phyloP scores from a whole-genome alignment of 30 jellyfish, hydroid and myxozoan genomes.

The Morbakka virulenta region DNA sequence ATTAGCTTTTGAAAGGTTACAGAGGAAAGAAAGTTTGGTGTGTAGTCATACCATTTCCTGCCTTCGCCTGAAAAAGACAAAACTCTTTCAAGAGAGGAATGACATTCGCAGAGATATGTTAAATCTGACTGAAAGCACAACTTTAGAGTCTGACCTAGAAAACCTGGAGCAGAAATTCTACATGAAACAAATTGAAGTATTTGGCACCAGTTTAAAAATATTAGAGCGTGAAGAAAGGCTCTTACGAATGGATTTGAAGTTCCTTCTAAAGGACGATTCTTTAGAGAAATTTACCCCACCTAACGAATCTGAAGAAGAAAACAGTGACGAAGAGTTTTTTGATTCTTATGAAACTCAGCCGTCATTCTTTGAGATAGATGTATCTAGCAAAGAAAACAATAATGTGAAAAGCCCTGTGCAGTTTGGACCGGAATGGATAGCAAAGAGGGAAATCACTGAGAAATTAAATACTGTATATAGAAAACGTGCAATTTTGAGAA shows the following conservation, averaged over 20 bases:
- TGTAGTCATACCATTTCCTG: conserved; percentile 36
- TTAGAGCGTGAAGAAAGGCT: conserved; percentile 60
- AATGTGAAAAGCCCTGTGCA: background rate
- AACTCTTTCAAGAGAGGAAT: conserved; percentile 24
- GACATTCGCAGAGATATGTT: conserved; percentile 27
- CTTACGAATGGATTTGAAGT: conserved; percentile 32
- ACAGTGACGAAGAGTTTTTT: conserved; percentile 20
- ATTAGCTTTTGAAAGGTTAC: conserved; percentile 53
- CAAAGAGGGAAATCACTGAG: conserved; percentile 20
- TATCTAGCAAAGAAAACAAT: background rate
- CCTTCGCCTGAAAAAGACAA: conserved; percentile 27
- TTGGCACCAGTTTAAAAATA: conserved; percentile 43
- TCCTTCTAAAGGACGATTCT: conserved; percentile 17
- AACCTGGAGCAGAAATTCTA: conserved; percentile 52
- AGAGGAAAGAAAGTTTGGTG: conserved; percentile 15
- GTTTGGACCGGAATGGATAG: conserved; percentile 9
- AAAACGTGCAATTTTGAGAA: conserved; percentile 79
- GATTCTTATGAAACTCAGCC: background rate
- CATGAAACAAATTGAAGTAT: conserved; percentile 53
- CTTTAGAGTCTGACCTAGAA: conserved; percentile 33
- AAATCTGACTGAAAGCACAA: conserved; percentile 43
- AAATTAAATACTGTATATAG: conserved; percentile 49
- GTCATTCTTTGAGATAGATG: background rate
- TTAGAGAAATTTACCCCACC: background rate
- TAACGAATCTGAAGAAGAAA: conserved; percentile 45